Conservation (phyloP, 2,113 vertebrate species). For the Petromus typicus region DNA sequence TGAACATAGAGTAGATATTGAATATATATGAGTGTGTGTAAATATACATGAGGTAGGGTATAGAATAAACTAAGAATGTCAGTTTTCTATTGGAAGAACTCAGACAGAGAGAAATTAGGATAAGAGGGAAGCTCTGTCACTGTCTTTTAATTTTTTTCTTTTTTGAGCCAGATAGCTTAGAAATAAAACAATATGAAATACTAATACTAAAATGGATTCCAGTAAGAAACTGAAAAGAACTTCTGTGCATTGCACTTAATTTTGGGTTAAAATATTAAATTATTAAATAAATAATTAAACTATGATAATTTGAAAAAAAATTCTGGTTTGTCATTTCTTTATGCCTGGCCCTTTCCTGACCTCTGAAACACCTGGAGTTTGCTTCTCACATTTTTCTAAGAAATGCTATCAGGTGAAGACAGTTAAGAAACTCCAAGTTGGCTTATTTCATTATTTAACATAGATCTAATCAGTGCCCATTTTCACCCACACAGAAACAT, state of each 20-base stretch:
- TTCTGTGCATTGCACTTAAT: not conserved
- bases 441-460: conserved; percentile 34
- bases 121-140: not conserved
- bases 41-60: not conserved
- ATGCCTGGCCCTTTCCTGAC: not conserved
- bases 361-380: not conserved
- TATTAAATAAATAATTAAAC: conserved; percentile 4
- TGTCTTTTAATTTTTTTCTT: conserved; percentile 14
- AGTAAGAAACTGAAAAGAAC: not conserved
- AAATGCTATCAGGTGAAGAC: conserved; percentile 23
- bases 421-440: conserved; percentile 36
- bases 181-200: conserved; percentile 15
- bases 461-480: not conserved
- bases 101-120: not conserved
- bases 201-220: not conserved
- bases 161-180: not conserved
- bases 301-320: conserved; percentile 28
- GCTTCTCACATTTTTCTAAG: conserved; percentile 38
- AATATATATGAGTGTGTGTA: not conserved
- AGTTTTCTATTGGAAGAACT: not conserved
- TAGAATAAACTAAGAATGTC: not conserved
- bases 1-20: not conserved
- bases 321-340: not conserved
- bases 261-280: not conserved
- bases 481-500: not conserved